Evolutionary conservation across 2,797 vertebrate genomes (phyloP).

Genomic region (Anguilla megastoma): DNA sequence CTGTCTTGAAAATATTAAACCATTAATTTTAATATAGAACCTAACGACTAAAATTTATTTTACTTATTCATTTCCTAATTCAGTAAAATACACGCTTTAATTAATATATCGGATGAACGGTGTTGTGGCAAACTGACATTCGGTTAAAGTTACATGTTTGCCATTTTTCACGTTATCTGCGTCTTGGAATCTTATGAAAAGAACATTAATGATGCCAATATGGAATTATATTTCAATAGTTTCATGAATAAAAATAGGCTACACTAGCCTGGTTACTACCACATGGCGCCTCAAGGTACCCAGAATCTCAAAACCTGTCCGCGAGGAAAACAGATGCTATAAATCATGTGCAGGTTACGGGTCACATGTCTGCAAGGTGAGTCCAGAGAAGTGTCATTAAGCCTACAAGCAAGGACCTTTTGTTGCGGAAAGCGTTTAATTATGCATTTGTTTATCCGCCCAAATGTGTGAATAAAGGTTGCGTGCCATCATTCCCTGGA

Average conservation of each 20-base stretch:
- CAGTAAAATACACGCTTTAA: background rate
- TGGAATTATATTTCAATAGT: background rate
- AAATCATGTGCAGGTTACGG: background rate
- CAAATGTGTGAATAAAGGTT: background rate
- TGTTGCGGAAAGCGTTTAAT: background rate
- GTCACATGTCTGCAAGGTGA: background rate
- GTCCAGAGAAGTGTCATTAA: background rate
- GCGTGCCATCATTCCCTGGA: background rate
- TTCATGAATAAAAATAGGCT: background rate
- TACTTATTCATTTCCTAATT: slow-evolving; percentile 22
- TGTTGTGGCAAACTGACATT: background rate
- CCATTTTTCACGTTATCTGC: background rate
- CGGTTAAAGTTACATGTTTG: background rate
- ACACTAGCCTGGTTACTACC: background rate
- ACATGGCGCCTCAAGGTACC: background rate
- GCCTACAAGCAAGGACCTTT: background rate
- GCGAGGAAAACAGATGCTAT: background rate
- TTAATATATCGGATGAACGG: background rate
- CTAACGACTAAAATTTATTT: slow-evolving; percentile 30
- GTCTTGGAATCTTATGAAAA: background rate
- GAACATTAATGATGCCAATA: background rate
- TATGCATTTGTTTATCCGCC: background rate
- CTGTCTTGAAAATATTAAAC: slow-evolving; percentile 66
- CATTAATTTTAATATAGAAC: slow-evolving; percentile 47
- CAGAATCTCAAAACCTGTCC: background rate